Evolutionary conservation across 35 echinoderm and acorn worm species (phyloP).

Genomic region (Heliocidaris erythrogramma): DNA sequence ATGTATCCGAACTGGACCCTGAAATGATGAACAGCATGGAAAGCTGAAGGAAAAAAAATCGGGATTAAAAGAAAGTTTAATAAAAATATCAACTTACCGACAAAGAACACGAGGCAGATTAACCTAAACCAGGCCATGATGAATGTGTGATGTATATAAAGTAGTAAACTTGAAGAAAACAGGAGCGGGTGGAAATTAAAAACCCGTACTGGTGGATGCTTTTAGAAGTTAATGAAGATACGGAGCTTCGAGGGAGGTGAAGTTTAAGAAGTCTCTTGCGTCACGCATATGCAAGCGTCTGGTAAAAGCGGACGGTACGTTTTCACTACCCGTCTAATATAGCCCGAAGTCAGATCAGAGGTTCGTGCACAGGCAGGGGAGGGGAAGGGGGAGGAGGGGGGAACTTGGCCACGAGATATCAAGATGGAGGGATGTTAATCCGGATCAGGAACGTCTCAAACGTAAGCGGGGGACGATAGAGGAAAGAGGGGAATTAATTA

Average conservation of each 20-base stretch:
- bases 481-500: not conserved
- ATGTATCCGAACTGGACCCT: not conserved
- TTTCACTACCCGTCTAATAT: not conserved
- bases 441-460: not conserved
- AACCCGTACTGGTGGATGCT: not conserved
- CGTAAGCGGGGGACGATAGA: not conserved
- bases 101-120: not conserved
- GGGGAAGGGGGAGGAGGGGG: not conserved
- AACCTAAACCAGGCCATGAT: not conserved
- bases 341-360: not conserved
- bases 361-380: not conserved
- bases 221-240: not conserved
- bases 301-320: not conserved
- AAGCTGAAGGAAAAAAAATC: not conserved
- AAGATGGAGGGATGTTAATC: not conserved
- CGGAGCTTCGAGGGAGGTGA: not conserved
- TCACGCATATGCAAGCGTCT: constrained; percentile 1
- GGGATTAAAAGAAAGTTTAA: not conserved
- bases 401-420: not conserved
- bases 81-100: constrained; percentile 12
- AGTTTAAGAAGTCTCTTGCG: not conserved
- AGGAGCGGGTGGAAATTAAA: not conserved
- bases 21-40: not conserved
- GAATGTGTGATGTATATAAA: not conserved
- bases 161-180: not conserved